Evolutionary conservation across 2,113 vertebrate genomes (phyloP).

Genomic region (Apteryx owenii): DNA sequence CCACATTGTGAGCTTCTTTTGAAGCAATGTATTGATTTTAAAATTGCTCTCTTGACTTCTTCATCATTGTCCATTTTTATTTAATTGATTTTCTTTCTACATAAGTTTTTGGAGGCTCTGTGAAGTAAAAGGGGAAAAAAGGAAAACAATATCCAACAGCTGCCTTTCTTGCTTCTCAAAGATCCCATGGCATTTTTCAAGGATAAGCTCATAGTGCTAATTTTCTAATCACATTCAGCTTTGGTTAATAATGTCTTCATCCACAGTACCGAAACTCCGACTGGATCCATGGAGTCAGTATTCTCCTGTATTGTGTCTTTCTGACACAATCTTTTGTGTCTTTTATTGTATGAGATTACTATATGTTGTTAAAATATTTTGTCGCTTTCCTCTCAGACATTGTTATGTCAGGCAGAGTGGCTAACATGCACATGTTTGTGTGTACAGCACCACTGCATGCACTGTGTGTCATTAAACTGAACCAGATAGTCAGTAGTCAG

Average conservation of each 20-base stretch:
- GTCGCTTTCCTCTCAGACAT: neutral
- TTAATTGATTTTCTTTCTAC: slow-evolving; percentile 78
- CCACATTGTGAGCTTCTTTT: slow-evolving; percentile 51
- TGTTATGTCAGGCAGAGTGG: neutral
- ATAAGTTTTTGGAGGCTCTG: slow-evolving; percentile 21
- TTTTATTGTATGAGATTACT: neutral
- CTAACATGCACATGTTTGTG: neutral
- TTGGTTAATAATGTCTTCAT: neutral
- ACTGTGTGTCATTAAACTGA: neutral
- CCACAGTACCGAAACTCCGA: neutral
- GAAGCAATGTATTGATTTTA: slow-evolving; percentile 75
- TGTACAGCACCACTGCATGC: neutral
- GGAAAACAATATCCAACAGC: neutral
- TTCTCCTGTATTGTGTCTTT: neutral
- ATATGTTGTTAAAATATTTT: neutral
- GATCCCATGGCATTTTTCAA: neutral
- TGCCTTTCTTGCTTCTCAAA: slow-evolving; percentile 13
- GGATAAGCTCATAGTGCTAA: neutral
- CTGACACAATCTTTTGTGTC: neutral
- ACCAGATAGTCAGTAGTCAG: neutral
- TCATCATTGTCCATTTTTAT: slow-evolving; percentile 78
- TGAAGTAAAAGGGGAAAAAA: neutral
- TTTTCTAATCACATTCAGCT: neutral
- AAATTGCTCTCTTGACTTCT: slow-evolving; percentile 79
- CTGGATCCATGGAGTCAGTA: neutral